Base-by-base conservation (phyloP, 2,888 invertebrate species). In the Dyspetes luteomarginatus region DNA sequence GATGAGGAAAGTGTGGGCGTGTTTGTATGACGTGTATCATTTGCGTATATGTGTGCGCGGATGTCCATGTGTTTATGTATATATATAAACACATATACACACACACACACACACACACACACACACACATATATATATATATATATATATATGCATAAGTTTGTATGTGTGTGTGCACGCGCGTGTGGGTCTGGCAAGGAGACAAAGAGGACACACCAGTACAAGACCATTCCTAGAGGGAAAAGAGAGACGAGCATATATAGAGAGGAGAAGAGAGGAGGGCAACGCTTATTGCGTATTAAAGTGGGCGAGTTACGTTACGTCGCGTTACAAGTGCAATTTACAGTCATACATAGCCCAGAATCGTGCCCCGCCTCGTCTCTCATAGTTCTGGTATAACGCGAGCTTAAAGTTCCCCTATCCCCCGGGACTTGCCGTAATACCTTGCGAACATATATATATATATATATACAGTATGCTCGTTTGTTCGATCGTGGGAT, bases 271-370 rank as follows among this genome's bases (percentile, higher is more conserved):
- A 60, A 68, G 62, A 48, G 52, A 58, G 43, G 73, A 45, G 64
- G 58, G 65, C 68, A 81, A 71, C 76, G 81, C 82, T 85, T 86
- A 85, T 88, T 86, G 85, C 83, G 84, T 86, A 88, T 88, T 87
- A 87, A 86, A 89, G 85, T 86, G 77, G 86, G 76, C 75, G 82
- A 88, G 85, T 86, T 85, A 86, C 81, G 86, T 84, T 79, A 82
- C 69, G 74, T 72, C 65, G 67, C 78, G 82, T 85, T 84, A 82
- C 77, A 78, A 76, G 73, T 82, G 78, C 80, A 84, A 83, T 85
- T 85, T 84, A 85, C 77, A 72, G 74, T 69, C 55, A 41, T 76
- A 52, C 62, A 74, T 52, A 64, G 52, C 64, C 50, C 69, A 55
- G 48, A 48, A 36, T 52, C 12, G 36, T 48, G 36, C 52, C 50